phyloP scores from a whole-genome alignment of 2,797 vertebrate genomes.

The Lepus townsendii region DNA sequence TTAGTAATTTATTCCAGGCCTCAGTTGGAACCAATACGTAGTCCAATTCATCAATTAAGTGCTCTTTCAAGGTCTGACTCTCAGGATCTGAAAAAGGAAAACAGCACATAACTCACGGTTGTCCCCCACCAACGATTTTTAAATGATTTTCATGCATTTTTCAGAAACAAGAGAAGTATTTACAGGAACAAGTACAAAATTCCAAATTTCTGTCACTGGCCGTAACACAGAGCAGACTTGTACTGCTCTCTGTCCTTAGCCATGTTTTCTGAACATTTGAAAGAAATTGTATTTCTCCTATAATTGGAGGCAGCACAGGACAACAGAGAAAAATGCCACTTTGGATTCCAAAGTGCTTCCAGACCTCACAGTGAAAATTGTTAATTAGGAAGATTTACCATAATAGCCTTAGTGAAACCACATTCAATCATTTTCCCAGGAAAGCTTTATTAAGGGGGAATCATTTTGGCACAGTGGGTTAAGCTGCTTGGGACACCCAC shows the following conservation, averaged over 20 bases:
- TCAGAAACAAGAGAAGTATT: slow-evolving; percentile 21
- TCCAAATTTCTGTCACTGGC: slow-evolving; percentile 28
- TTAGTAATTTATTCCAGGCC: slow-evolving; percentile 96
- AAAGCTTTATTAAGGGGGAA: slow-evolving; percentile 7
- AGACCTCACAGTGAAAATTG: not conserved
- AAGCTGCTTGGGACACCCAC: too few relatives aligned
- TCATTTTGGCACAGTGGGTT: too few relatives aligned
- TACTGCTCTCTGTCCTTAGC: not conserved
- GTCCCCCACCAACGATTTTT: not conserved
- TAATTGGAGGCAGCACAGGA: not conserved
- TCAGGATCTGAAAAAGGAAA: slow-evolving; percentile 91
- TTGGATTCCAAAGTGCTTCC: slow-evolving; percentile 46
- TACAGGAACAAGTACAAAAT: slow-evolving; percentile 21
- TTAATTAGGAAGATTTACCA: slow-evolving; percentile 31
- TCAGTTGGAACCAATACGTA: slow-evolving; percentile 96
- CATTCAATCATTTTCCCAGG: not conserved
- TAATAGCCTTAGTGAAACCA: not conserved
- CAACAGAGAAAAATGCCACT: slow-evolving; percentile 5
- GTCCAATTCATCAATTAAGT: slow-evolving; percentile 97
- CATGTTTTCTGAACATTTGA: not conserved
- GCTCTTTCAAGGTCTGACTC: slow-evolving; percentile 95
- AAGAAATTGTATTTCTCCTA: not conserved
- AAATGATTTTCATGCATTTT: not conserved
- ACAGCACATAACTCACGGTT: not conserved
- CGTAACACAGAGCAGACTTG: slow-evolving; percentile 16